These are phyloP conservation scores for Amphimallon solstitiale DNA, from an alignment of 2,888 invertebrate genomes.

Conservation along the genomic window DNA sequence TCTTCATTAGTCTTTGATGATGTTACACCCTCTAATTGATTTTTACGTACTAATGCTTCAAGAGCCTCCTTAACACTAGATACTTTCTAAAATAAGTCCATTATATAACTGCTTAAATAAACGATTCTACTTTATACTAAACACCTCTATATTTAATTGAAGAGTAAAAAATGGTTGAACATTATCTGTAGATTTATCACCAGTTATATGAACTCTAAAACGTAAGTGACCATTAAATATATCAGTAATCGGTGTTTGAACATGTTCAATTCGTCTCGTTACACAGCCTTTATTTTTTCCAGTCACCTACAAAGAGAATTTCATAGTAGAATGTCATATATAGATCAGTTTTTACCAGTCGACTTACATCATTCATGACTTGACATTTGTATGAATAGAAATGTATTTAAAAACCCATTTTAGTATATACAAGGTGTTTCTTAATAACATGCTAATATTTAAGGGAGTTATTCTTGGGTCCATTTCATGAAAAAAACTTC, in stretches of 20 bases:
- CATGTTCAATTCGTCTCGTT: conserved; percentile 84
- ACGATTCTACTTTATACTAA: conserved; percentile 37
- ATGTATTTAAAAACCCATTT: no score
- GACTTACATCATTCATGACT: no score
- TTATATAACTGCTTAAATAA: neutral
- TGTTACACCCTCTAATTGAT: conserved; percentile 87
- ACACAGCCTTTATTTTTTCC: conserved; percentile 89
- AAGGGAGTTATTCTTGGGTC: no score
- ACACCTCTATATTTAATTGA: conserved; percentile 92
- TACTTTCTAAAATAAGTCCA: conserved; percentile 71
- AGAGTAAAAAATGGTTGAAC: conserved; percentile 96
- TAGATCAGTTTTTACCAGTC: no score
- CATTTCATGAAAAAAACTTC: no score
- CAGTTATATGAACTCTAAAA: conserved; percentile 80
- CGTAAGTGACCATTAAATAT: conserved; percentile 93
- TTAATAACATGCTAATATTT: no score
- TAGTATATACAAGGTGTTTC: no score
- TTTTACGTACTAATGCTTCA: conserved; percentile 85
- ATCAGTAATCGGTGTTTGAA: conserved; percentile 88
- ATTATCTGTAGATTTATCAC: conserved; percentile 85
- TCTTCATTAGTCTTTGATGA: conserved; percentile 83
- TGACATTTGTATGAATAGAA: no score
- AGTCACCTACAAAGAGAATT: conserved; percentile 71
- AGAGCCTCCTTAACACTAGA: conserved; percentile 87
- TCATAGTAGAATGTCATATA: no score